phyloP scores from a whole-genome alignment of 2,888 invertebrate species.

The Phrixothrix hirtus region DNA sequence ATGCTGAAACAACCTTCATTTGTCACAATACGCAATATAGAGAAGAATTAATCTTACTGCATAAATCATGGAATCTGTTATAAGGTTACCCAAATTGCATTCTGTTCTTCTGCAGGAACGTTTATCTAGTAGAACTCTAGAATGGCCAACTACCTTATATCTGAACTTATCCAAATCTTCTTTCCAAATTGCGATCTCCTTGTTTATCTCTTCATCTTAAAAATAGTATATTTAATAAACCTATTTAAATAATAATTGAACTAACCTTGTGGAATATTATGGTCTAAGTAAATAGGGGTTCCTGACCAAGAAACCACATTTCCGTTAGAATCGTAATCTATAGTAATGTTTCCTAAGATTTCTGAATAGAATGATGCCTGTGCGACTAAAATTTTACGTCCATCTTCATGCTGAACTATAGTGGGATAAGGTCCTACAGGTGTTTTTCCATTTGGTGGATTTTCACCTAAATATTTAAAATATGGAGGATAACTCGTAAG shows the following conservation, averaged over 20 bases:
- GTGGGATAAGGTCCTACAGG: conserved; percentile 72
- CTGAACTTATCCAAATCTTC: conserved; percentile 61
- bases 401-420: conserved; percentile 62
- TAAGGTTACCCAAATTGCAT: conserved; percentile 75
- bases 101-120: conserved; percentile 63
- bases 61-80: conserved; percentile 72
- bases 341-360: conserved; percentile 77
- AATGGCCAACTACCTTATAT: conserved; percentile 62
- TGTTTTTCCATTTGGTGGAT: conserved; percentile 59
- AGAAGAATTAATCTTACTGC: conserved; percentile 13
- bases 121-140: conserved; percentile 62
- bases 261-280: conserved; percentile 66
- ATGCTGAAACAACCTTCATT: conserved; percentile 51
- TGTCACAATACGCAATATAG: no score
- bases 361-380: conserved; percentile 74
- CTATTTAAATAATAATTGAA: not conserved
- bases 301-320: conserved; percentile 68
- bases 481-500: not conserved
- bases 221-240: not conserved
- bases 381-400: conserved; percentile 66
- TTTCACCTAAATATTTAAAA: conserved; percentile 13
- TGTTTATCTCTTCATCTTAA: conserved; percentile 64
- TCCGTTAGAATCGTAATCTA: conserved; percentile 71
- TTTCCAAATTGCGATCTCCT: conserved; percentile 65
- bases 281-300: conserved; percentile 69